Evolutionary conservation across 2,888 invertebrate genomes (phyloP), one percentile per base, ranked within the genome.

Genomic region (Gasteruption jaculator): DNA sequence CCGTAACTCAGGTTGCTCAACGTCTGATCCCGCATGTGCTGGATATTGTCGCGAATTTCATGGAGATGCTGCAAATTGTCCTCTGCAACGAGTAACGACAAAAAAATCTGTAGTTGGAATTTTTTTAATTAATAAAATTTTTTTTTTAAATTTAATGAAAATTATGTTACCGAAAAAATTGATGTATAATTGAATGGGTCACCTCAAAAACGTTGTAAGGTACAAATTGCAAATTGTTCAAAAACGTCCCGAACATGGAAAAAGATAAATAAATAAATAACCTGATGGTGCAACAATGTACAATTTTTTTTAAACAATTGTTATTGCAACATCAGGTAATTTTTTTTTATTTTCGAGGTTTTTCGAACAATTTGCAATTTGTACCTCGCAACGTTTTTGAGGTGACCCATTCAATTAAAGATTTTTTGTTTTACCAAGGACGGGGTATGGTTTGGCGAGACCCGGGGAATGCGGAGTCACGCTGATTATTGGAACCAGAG

Each of bases 381-480:
- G n/a, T n/a, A n/a, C n/a, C n/a, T n/a, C n/a, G n/a, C n/a, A n/a
- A n/a, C n/a, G n/a, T n/a, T n/a, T n/a, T n/a, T n/a, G n/a, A n/a
- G n/a, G n/a, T n/a, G n/a, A n/a, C n/a, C n/a, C n/a, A n/a, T n/a
- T n/a, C n/a, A 3, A 30, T 6, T 11, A 33, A 21, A 33, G 7
- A 31, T 16, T 3, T 22, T 24, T 12, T 5, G 8, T 7, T 16
- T 63, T 67, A 76, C 76, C 76, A 44, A 80, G 73, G 50, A 83
- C 77, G 41, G 81, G 80, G 63, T 82, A 81, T 56, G 81, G 80
- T 56, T 82, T 83, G 50, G 78, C 81, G 48, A 69, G 52, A 46
- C 88, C 87, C 8, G 90, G 89, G 52, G 89, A 89, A 71, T 90
- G 89, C 11, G 90, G 89, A 43, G 90, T 90, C 50, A 91, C 89